These are phyloP conservation scores for Stenchaetothrips biformis DNA, from an alignment of 2,888 invertebrate genomes.

Conservation along the genomic window DNA sequence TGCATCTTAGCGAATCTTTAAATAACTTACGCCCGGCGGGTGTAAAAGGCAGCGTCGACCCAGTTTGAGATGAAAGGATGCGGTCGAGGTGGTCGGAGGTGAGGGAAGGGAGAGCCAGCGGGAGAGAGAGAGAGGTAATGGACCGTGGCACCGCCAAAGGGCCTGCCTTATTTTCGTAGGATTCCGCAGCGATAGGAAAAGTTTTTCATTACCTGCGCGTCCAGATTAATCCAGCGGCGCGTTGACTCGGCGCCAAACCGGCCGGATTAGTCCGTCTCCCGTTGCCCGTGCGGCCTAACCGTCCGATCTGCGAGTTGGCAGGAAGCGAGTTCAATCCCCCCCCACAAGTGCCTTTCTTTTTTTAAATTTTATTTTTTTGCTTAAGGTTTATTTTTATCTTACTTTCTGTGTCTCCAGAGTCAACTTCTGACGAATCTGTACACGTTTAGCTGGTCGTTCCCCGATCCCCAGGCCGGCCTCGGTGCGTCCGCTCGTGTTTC, in stretches of 20 bases:
- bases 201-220: conserved; percentile 10
- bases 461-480: no score
- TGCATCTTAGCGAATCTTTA: conserved; percentile 10
- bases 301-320: not conserved
- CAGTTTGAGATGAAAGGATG: conserved; percentile 5
- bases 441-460: no score
- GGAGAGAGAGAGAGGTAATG: not conserved
- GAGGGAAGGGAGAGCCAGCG: not conserved
- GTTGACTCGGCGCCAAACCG: not conserved
- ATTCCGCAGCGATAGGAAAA: not conserved
- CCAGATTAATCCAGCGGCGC: not conserved
- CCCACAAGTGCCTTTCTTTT: not conserved
- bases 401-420: no score
- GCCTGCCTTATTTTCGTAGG: not conserved
- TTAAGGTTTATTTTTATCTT: not conserved
- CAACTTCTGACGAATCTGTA: no score
- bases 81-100: not conserved
- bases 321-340: not conserved
- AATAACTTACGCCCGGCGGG: not conserved
- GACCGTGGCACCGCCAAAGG: not conserved
- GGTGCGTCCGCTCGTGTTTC: not conserved
- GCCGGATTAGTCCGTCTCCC: no score
- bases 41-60: not conserved
- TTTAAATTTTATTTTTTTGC: no score
- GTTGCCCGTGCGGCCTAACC: no score